Conservation (phyloP, 1,140 invertebrate species). For the Drosophila setifemur region DNA sequence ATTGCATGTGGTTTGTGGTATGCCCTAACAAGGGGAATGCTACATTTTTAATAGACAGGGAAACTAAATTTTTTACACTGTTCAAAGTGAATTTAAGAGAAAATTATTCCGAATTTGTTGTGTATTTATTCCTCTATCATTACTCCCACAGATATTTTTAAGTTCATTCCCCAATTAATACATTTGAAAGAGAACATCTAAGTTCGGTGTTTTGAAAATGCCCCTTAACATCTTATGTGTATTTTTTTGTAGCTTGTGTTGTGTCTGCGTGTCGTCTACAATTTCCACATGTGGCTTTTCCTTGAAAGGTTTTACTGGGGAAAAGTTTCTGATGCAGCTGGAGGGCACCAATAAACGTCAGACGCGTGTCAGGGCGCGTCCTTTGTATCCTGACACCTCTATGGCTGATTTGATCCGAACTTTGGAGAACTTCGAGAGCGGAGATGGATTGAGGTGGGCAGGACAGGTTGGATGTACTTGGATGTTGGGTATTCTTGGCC, state of each 20-base stretch:
- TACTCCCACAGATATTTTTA: no score
- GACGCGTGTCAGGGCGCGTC: conserved; percentile 66
- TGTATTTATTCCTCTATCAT: no score
- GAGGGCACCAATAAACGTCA: conserved; percentile 73
- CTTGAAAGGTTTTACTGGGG: conserved; percentile 22
- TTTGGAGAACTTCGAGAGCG: conserved; percentile 37
- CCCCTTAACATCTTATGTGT: conserved; percentile 17
- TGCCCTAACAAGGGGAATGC: not conserved
- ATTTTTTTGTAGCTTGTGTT: conserved; percentile 20
- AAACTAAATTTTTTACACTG: no score
- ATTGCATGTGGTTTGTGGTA: not conserved
- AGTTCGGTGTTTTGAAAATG: not conserved
- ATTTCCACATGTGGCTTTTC: conserved; percentile 56
- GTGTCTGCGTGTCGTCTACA: conserved; percentile 48
- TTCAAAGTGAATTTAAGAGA: no score
- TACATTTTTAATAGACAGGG: no score
- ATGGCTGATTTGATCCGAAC: conserved; percentile 44
- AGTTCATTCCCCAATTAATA: not conserved
- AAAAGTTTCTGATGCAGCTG: conserved; percentile 54
- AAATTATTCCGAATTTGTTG: no score
- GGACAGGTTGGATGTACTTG: conserved; percentile 53
- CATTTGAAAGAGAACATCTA: not conserved
- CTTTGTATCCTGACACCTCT: conserved; percentile 75
- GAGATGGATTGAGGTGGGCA: not conserved
- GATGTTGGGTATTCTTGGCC: conserved; percentile 58